Conservation (phyloP, 2,888 invertebrate genomes). For the Cantharis flavilabris region DNA sequence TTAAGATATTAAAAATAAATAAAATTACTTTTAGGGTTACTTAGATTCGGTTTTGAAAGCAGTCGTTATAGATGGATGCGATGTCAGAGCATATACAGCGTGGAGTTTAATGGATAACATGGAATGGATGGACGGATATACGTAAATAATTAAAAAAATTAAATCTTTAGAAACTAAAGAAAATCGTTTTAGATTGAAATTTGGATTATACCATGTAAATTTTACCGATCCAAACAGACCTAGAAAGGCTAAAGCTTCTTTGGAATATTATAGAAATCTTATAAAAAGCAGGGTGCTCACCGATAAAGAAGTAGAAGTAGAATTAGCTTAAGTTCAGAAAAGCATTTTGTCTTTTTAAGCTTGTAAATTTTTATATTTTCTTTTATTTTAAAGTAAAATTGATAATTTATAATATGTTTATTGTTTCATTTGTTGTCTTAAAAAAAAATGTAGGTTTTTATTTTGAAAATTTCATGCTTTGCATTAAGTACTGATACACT, state of each 20-base stretch:
- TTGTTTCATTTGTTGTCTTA: no score
- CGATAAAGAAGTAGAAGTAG: neutral
- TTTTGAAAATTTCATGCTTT: no score
- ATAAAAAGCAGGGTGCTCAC: constrained; percentile 50
- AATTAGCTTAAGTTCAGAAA: neutral
- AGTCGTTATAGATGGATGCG: constrained; percentile 61
- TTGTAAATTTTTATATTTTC: neutral
- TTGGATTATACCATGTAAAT: constrained; percentile 72
- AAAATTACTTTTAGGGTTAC: constrained; percentile 50
- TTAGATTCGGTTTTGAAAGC: constrained; percentile 57
- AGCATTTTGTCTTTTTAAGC: neutral
- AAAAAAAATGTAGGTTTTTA: no score
- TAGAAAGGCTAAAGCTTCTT: constrained; percentile 68
- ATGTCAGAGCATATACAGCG: constrained; percentile 69
- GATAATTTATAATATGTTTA: no score
- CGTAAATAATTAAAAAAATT: constrained; percentile 58
- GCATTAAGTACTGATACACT: no score
- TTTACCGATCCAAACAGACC: constrained; percentile 62
- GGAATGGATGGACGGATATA: constrained; percentile 78
- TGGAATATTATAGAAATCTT: constrained; percentile 60
- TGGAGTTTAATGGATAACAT: constrained; percentile 84
- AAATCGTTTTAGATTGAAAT: constrained; percentile 61
- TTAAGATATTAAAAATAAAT: neutral
- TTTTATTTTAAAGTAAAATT: no score
- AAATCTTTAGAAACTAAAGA: neutral